A percentile compares a stretch with the other conserved stretches of the same genome.
These are phyloP conservation scores for Trididemnum miniatum DNA, from an alignment of 23 tunicate genomes.

Conservation along the genomic window DNA sequence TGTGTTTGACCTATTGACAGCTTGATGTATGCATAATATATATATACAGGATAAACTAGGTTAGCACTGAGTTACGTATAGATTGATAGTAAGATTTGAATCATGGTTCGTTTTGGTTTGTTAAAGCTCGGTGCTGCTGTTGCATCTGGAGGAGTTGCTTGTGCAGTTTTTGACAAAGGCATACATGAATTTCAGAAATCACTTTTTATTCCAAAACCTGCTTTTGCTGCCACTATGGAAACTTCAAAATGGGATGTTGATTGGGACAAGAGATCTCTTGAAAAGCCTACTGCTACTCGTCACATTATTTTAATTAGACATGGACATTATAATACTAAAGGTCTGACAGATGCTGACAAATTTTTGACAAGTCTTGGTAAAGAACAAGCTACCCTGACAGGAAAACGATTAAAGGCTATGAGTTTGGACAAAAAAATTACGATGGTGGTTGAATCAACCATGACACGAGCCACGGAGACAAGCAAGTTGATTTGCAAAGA, in stretches of 20 bases:
- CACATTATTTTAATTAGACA: slow-evolving; percentile 80
- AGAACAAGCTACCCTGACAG: slow-evolving; percentile 78
- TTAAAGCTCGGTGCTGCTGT: slow-evolving; percentile 15
- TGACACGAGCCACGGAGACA: slow-evolving; percentile 85
- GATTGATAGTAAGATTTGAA: too few species aligned
- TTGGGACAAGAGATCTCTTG: slow-evolving; percentile 75
- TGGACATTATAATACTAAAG: slow-evolving; percentile 77
- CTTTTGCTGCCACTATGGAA: slow-evolving; percentile 12
- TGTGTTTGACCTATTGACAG: too few species aligned
- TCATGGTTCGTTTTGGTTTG: too few species aligned
- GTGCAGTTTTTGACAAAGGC: neutral
- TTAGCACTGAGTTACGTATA: too few species aligned
- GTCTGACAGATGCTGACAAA: slow-evolving; percentile 45
- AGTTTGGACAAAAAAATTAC: slow-evolving; percentile 44
- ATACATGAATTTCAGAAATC: neutral
- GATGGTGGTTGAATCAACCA: slow-evolving; percentile 51
- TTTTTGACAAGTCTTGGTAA: slow-evolving; percentile 64
- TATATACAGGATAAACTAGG: too few species aligned
- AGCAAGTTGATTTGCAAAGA: slow-evolving; percentile 62
- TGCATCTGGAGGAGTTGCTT: slow-evolving; percentile 4
- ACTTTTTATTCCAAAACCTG: neutral
- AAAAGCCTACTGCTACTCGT: slow-evolving; percentile 64
- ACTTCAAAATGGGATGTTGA: slow-evolving; percentile 58
- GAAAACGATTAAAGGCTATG: slow-evolving; percentile 56
- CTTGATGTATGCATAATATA: too few species aligned